These are phyloP conservation scores for Incurvaria masculella DNA, from an alignment of 2,888 invertebrate species.

Conservation along the genomic window DNA sequence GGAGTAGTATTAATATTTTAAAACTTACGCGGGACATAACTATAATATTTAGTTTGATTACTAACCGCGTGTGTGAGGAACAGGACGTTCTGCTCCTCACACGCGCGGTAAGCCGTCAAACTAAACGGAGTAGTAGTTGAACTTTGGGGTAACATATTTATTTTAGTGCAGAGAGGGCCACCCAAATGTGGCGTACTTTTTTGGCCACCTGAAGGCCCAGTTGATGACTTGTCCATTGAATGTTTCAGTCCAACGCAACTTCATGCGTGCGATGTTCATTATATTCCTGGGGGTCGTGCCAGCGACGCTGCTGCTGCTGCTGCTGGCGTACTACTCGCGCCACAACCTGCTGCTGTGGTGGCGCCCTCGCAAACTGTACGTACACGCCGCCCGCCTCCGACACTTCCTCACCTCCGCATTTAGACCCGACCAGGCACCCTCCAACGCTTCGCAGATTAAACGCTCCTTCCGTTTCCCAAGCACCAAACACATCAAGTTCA, in stretches of 20 bases:
- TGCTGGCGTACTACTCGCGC: slow-evolving; percentile 72
- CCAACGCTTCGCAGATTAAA: slow-evolving; percentile 10
- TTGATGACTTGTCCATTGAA: too few relatives aligned
- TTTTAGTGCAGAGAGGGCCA: too few relatives aligned
- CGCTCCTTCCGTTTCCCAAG: background rate
- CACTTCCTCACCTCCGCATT: background rate
- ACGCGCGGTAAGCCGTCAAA: too few relatives aligned
- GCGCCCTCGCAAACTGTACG: slow-evolving; percentile 52
- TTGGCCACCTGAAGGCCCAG: too few relatives aligned
- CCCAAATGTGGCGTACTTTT: too few relatives aligned
- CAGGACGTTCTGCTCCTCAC: too few relatives aligned
- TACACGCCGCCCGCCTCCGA: slow-evolving; percentile 22
- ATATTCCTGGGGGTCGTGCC: slow-evolving; percentile 87
- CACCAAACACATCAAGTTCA: slow-evolving; percentile 1
- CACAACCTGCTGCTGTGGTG: slow-evolving; percentile 59
- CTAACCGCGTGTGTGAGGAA: too few relatives aligned
- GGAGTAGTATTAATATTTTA: too few relatives aligned
- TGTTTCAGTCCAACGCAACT: slow-evolving; percentile 67
- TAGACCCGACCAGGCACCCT: background rate
- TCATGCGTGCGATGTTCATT: slow-evolving; percentile 80
- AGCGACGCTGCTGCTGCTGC: slow-evolving; percentile 60
- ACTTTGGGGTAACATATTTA: too few relatives aligned
- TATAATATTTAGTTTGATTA: too few relatives aligned
- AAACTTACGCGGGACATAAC: too few relatives aligned
- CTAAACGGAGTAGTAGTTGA: too few relatives aligned